These are phyloP conservation scores for Argya squamiceps DNA, from an alignment of 2,797 vertebrate species.

Conservation along the genomic window DNA sequence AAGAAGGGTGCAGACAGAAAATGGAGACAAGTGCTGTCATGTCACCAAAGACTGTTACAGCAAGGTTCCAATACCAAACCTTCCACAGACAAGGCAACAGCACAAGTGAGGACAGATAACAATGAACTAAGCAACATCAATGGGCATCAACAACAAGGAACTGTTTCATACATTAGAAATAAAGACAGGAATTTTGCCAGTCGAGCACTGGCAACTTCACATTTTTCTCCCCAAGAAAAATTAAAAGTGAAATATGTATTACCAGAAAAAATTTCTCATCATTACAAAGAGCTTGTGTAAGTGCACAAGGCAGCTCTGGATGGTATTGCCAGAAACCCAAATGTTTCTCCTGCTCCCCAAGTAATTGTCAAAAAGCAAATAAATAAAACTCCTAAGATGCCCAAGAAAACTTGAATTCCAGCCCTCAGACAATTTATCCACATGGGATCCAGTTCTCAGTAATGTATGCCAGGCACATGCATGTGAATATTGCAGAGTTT, in stretches of 20 bases:
- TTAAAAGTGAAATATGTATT: neutral
- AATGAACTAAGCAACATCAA: neutral
- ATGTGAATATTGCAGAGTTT: neutral
- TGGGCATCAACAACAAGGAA: neutral
- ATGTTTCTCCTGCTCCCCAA: neutral
- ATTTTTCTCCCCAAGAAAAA: neutral
- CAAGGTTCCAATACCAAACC: neutral
- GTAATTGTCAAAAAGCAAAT: neutral
- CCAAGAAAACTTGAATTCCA: neutral
- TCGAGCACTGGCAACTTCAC: neutral
- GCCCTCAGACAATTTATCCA: neutral
- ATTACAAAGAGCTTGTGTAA: neutral
- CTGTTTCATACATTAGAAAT: neutral
- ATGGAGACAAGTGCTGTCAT: neutral
- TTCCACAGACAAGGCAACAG: neutral
- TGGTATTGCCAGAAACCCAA: neutral
- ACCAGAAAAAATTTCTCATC: neutral
- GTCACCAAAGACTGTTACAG: neutral
- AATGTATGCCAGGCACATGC: neutral
- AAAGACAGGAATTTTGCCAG: neutral
- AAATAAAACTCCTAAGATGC: neutral
- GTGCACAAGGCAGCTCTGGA: neutral
- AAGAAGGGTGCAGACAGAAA: neutral
- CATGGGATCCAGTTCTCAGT: neutral
- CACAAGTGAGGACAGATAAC: neutral